These are phyloP conservation scores for Eubasilissa regina DNA, from an alignment of 1,140 invertebrate genomes.

Conservation along the genomic window DNA sequence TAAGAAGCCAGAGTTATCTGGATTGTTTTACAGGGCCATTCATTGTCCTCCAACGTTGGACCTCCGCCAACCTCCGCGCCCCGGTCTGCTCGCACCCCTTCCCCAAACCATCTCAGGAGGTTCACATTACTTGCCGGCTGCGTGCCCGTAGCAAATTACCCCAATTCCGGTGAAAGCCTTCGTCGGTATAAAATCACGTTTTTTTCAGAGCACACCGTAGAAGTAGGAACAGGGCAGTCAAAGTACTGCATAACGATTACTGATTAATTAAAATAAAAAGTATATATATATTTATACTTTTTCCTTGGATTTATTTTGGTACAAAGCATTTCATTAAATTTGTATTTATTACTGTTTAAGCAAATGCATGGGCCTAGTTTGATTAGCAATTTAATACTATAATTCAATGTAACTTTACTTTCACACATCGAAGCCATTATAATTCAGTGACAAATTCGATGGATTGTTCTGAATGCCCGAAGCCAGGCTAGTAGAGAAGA, in stretches of 20 bases:
- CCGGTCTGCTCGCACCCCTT: slow-evolving; percentile 20
- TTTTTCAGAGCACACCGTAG: slow-evolving; percentile 9
- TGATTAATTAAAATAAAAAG: no score
- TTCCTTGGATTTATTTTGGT: no score
- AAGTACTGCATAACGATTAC: neutral
- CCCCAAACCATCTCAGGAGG: neutral
- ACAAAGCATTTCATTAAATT: no score
- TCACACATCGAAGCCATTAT: no score
- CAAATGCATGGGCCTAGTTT: no score
- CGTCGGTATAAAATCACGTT: slow-evolving; percentile 48
- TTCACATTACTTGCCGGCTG: slow-evolving; percentile 34
- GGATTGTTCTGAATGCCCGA: no score
- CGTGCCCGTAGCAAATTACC: slow-evolving; percentile 47
- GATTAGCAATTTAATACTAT: no score
- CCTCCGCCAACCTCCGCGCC: slow-evolving; percentile 8
- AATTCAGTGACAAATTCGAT: no score
- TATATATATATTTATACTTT: no score
- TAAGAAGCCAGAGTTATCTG: neutral
- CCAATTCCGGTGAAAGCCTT: slow-evolving; percentile 49
- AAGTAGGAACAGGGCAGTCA: neutral
- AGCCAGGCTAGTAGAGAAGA: no score
- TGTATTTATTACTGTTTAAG: no score
- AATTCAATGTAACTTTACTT: no score
- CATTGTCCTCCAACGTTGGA: slow-evolving; percentile 8
- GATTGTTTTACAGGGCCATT: neutral